Conservation (phyloP, 2,113 vertebrate species). For the Ovibos moschatus region DNA sequence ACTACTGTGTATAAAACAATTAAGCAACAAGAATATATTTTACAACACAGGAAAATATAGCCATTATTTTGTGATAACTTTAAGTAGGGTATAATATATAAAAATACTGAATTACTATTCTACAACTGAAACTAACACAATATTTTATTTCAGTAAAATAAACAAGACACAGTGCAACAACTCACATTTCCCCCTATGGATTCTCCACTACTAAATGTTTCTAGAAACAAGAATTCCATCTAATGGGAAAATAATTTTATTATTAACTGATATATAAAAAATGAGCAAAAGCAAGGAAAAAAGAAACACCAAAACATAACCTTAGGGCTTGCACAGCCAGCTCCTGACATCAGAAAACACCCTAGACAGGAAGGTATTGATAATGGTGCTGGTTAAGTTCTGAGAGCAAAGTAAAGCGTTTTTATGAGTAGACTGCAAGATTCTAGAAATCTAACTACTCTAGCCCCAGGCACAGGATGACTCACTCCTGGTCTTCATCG, state of each 20-base stretch:
- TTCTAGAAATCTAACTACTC: not conserved
- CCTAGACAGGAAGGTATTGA: not conserved
- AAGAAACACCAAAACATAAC: not conserved
- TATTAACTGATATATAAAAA: slow-evolving; percentile 36
- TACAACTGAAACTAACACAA: not conserved
- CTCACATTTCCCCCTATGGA: not conserved
- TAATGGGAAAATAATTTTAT: not conserved
- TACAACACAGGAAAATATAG: not conserved
- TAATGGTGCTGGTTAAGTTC: not conserved
- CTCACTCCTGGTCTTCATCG: not conserved
- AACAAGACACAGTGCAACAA: not conserved
- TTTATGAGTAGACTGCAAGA: not conserved
- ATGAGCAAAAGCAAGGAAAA: not conserved
- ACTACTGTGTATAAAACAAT: not conserved
- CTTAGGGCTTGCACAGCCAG: not conserved
- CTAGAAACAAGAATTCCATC: slow-evolving; percentile 17
- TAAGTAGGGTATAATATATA: not conserved
- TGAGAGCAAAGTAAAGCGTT: not conserved
- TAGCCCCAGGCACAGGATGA: not conserved
- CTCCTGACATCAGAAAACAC: not conserved
- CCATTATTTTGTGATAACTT: not conserved
- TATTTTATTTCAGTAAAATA: not conserved
- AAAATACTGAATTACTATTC: not conserved
- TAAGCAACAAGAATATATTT: not conserved
- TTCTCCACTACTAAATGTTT: slow-evolving; percentile 33